Evolutionary conservation across 2,888 invertebrate species (phyloP), one percentile per base, ranked within the genome.

Genomic region (Subacronicta megacephala): DNA sequence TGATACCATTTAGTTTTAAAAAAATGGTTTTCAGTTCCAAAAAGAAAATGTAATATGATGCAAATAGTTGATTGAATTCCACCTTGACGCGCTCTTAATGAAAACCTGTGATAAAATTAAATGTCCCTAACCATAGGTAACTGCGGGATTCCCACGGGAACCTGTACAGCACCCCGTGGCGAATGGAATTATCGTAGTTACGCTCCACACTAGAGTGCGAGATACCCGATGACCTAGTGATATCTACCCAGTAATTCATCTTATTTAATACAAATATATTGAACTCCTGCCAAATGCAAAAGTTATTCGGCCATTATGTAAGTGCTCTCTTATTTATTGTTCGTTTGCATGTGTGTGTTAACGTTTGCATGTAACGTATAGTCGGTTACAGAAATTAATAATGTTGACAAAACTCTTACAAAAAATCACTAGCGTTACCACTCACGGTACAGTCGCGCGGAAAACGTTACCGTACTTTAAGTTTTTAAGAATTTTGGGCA

Each of bases 211-310:
- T 60, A 57, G 23, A 46, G 5, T 15, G 20, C 54, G 54, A 44
- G 51, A 60, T 72, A 55, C 62, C 68, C 62, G 56, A 50, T 66
- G 72, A 75, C 66, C 72, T 72, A 70, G 62, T 78, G 76, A 72
- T 69, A 56, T 56, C 44, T 58, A 69, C 44, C 64, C 64, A 77
- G 67, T 75, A 75, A 78, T 80, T 75, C 72, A 81, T 82, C 81
- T 83, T 77, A 82, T 84, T 84, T 80, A 83, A 79, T 80, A 80
- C 75, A 81, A 83, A 80, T 78, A 77, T 78, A 85, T 80, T 83
- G 82, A 84, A 82, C 81, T 70, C 70, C 72, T 82, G 84, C 83
- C 82, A 84, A 84, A 82, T 79, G 75, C 73, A 83, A 80, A 83
- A 84, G 80, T 81, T 80, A 77, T 73, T 57, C 64, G 59, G 64